These are phyloP conservation scores for Tetrax tetrax DNA, from an alignment of 2,113 vertebrate species.

Conservation along the genomic window DNA sequence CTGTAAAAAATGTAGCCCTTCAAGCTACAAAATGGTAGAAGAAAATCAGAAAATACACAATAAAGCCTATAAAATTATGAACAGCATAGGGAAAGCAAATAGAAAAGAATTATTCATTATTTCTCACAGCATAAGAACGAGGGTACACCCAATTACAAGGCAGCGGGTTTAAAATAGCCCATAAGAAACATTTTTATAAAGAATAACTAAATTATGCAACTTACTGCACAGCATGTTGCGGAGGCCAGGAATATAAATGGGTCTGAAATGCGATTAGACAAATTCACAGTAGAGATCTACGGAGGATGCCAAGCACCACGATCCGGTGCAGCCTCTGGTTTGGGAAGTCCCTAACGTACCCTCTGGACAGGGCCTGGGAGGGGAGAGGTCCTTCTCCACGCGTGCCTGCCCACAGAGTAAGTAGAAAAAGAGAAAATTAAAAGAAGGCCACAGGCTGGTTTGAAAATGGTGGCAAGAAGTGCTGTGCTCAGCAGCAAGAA, in stretches of 20 bases:
- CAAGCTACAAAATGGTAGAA: slow-evolving; percentile 37
- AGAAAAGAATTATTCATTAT: slow-evolving; percentile 39
- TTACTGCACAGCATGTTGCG: slow-evolving; percentile 15
- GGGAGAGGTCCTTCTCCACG: background rate
- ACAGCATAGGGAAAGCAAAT: slow-evolving; percentile 35
- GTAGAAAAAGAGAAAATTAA: background rate
- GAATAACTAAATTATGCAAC: slow-evolving; percentile 53
- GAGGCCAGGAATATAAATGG: slow-evolving; percentile 13
- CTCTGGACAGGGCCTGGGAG: background rate
- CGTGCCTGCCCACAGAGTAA: rapidly evolving
- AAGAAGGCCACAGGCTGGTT: background rate
- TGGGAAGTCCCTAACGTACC: background rate
- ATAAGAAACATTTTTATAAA: slow-evolving; percentile 30
- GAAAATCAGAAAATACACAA: slow-evolving; percentile 46
- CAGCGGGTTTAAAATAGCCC: slow-evolving; percentile 28
- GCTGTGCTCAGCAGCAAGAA: background rate
- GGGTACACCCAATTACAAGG: background rate
- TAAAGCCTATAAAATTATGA: slow-evolving; percentile 46
- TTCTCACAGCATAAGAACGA: background rate
- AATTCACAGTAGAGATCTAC: background rate
- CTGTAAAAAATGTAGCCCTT: slow-evolving; percentile 26
- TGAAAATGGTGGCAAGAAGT: background rate
- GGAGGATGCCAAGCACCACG: rapidly evolving
- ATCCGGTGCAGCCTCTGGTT: rapidly evolving
- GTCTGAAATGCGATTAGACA: slow-evolving; percentile 11